phyloP scores from a whole-genome alignment of 2,888 invertebrate genomes.

The Reticulitermes lucifugus region DNA sequence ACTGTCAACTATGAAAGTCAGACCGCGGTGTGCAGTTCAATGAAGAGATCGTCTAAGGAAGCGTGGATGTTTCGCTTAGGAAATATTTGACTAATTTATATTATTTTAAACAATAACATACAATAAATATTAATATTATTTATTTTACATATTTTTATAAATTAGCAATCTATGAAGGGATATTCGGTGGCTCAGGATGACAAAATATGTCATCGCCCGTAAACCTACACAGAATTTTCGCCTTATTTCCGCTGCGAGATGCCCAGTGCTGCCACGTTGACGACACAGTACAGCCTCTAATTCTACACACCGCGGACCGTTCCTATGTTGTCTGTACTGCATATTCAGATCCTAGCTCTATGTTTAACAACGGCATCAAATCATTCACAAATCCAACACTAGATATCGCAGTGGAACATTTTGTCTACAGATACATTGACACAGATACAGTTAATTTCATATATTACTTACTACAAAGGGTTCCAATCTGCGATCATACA shows the following conservation, averaged over 20 bases:
- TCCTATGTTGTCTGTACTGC: background rate
- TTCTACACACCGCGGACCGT: background rate
- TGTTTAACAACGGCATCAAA: background rate
- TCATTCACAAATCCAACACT: background rate
- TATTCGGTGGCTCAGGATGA: constrained; percentile 40
- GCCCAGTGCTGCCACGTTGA: background rate
- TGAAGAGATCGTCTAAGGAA: background rate
- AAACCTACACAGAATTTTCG: background rate
- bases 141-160: background rate
- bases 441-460: background rate
- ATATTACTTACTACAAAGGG: background rate
- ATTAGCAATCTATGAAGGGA: background rate
- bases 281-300: constrained; percentile 31
- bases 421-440: constrained; percentile 23
- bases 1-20: background rate
- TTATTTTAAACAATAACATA: background rate
- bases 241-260: background rate
- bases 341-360: background rate
- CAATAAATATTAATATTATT: background rate
- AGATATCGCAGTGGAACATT: background rate
- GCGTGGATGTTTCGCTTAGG: background rate
- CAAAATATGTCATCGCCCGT: constrained; percentile 35
- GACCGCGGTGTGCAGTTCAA: background rate
- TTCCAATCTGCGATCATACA: background rate
- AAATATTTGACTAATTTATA: no score